Evolutionary conservation across 2,888 invertebrate species (phyloP).

Genomic region (Lissocephala sabroskyi): DNA sequence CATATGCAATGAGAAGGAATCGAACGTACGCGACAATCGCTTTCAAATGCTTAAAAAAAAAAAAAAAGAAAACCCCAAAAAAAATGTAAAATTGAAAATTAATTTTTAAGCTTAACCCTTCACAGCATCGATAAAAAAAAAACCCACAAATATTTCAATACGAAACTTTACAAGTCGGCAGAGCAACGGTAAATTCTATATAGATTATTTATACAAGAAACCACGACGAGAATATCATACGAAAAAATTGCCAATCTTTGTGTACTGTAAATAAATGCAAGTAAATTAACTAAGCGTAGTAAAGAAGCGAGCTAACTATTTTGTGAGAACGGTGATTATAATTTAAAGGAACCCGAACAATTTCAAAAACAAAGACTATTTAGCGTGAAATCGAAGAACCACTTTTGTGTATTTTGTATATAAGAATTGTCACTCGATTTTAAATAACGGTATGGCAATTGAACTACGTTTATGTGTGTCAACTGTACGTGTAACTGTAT

Average conservation of each 20-base stretch:
- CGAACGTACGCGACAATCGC: conserved; percentile 56
- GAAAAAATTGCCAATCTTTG: conserved; percentile 45
- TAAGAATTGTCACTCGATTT: conserved; percentile 36
- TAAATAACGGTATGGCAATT: too few species aligned
- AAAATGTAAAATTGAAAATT: conserved; percentile 3
- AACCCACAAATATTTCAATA: conserved; percentile 38
- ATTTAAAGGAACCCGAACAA: not conserved
- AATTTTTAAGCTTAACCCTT: conserved; percentile 2
- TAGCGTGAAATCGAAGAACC: conserved; percentile 50
- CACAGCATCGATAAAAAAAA: not conserved
- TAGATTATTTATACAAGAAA: not conserved
- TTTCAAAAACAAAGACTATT: conserved; percentile 41
- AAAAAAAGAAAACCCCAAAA: too few species aligned
- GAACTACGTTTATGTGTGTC: conserved; percentile 52
- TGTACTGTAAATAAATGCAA: conserved; percentile 43
- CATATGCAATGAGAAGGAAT: not conserved
- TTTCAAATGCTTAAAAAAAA: conserved; percentile 47
- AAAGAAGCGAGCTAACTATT: not conserved
- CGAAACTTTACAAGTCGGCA: conserved; percentile 43
- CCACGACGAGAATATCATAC: not conserved
- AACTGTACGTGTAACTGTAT: conserved; percentile 50
- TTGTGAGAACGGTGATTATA: not conserved
- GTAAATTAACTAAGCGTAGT: conserved; percentile 33
- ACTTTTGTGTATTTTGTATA: conserved; percentile 56
- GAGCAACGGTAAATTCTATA: conserved; percentile 2